Percentiles rank a stretch among this genome's conserved stretches.
Conservation (phyloP, 2,888 invertebrate genomes). For the Heliconius ismenius region DNA sequence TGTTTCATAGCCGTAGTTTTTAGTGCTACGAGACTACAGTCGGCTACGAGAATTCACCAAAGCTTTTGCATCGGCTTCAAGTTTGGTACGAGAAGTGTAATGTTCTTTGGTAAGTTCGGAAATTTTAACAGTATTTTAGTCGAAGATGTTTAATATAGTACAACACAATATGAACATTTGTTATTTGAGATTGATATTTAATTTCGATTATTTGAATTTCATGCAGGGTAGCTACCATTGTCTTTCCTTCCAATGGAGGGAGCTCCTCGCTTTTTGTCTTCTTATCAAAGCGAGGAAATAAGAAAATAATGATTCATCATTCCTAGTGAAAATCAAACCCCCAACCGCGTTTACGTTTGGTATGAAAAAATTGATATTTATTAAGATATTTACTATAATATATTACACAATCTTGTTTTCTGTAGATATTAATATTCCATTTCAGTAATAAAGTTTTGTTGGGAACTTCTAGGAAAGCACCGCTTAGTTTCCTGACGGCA, state of each 20-base stretch:
- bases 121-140: neutral
- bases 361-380: neutral
- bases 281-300: neutral
- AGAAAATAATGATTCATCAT: neutral
- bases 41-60: constrained; percentile 12
- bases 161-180: too few relatives aligned
- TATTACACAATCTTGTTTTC: neutral
- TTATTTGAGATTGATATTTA: too few relatives aligned
- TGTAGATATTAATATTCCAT: constrained; percentile 13
- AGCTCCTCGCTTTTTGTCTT: neutral
- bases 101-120: neutral
- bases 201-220: too few relatives aligned
- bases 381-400: neutral
- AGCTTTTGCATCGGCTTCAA: neutral
- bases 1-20: constrained; percentile 14
- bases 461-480: neutral
- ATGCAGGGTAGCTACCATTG: too few relatives aligned
- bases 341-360: too few relatives aligned
- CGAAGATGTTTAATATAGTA: neutral
- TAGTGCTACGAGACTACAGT: constrained; percentile 8
- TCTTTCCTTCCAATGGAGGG: too few relatives aligned
- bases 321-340: neutral
- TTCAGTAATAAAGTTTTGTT: neutral
- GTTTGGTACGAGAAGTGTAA: neutral
- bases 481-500: constrained; percentile 9